Base-by-base conservation (phyloP, 2,888 invertebrate species). In the Buathra laborator region DNA sequence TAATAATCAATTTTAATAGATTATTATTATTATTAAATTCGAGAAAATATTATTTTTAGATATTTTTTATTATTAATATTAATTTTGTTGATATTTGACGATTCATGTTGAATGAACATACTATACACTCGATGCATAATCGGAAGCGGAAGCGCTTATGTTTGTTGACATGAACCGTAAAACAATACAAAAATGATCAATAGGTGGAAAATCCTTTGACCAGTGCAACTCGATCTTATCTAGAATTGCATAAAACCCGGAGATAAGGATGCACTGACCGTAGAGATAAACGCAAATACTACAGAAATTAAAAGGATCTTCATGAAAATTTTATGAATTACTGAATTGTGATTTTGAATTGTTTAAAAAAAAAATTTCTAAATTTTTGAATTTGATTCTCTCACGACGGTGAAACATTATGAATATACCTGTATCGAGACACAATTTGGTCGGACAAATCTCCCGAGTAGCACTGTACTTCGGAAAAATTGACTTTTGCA, bases 391-490 rank as follows among this genome's bases (percentile, higher is more conserved):
- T 71, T 51, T 16, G 72, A 10, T 68, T n/a, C 37, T 48, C 66
- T 24, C 44, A 53, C 16, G 44, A 75, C 48, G 32, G 68, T 62
- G 10, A 37, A 14, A 24, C 56, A 46, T 44, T 64, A 51, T 74
- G 4, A 44, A 68, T 37, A 68, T 87, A 96, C 96, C 96, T 90
- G 96, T 96, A 82, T 94, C 95, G 24, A 96, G 95, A 90, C 96
- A 96, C 89, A 95, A 95, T 90, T 95, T 95, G 88, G 94, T 95
- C 91, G 96, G 92, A 90, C 96, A 96, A 91, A 93, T 92, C 87
- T 92, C 92, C 84, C 90, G 91, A n/a, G n/a, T n/a, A n/a, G 89
- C 93, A 77, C 91, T 91, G 56, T 90, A 88, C 68, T 89, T 90
- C 70, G 70, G 83, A 87, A 92, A 92, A 80, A 92, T 87, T 7